Conservation (phyloP, 2,888 invertebrate genomes). For the Oxystoma pomonae region DNA sequence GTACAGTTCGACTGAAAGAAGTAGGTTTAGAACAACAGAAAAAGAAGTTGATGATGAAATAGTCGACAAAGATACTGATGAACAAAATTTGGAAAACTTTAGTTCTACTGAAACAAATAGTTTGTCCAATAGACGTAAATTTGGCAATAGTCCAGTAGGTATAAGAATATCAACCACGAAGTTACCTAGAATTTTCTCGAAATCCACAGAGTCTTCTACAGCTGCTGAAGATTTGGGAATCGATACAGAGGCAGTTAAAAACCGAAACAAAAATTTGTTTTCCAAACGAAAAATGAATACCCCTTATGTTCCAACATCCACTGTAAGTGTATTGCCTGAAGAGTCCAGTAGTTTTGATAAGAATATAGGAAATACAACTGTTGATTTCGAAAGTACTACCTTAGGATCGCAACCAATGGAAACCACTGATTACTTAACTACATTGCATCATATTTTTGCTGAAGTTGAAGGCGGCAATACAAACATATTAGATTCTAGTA, state of each 20-base stretch:
- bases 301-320: slow-evolving; percentile 27
- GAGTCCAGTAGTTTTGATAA: neutral
- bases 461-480: slow-evolving; percentile 41
- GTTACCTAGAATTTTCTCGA: slow-evolving; percentile 7
- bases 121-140: neutral
- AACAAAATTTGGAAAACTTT: neutral
- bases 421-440: slow-evolving; percentile 38
- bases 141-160: neutral
- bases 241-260: slow-evolving; percentile 51
- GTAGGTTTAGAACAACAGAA: neutral
- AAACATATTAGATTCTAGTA: slow-evolving; percentile 17
- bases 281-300: slow-evolving; percentile 43
- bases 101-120: neutral
- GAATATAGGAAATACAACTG: neutral
- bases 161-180: neutral
- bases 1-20: slow-evolving; percentile 27
- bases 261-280: slow-evolving; percentile 53
- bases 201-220: slow-evolving; percentile 26
- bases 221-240: slow-evolving; percentile 37
- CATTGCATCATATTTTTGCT: slow-evolving; percentile 52
- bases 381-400: slow-evolving; percentile 5
- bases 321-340: slow-evolving; percentile 13
- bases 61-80: slow-evolving; percentile 10
- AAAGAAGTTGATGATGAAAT: slow-evolving; percentile 7
- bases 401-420: slow-evolving; percentile 18